phyloP scores from a whole-genome alignment of 1,140 invertebrate genomes.

The Scaptomyza hsui region DNA sequence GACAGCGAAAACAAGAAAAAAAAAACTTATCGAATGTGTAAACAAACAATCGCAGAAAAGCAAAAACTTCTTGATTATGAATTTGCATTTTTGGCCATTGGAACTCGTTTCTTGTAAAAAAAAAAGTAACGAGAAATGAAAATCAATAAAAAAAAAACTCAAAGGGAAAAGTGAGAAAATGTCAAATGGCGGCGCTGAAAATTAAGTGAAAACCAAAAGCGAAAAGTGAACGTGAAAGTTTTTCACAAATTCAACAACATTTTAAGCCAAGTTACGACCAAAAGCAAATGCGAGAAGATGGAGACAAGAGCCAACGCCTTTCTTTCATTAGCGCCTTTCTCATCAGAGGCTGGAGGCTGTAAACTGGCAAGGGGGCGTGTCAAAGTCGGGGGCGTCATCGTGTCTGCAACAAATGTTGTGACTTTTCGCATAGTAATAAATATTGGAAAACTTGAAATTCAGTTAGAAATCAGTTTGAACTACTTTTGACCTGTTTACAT shows the following conservation, averaged over 20 bases:
- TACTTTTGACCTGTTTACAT: neutral
- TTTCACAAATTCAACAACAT: conserved; percentile 47
- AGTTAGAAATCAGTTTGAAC: neutral
- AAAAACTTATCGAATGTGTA: conserved; percentile 51
- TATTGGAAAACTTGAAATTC: too few relatives aligned
- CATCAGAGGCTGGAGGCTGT: neutral
- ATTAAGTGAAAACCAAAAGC: conserved; percentile 48
- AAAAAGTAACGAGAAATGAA: conserved; percentile 61
- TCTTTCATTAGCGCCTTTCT: conserved; percentile 25
- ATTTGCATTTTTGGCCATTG: conserved; percentile 70
- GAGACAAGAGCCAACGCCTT: conserved; percentile 9
- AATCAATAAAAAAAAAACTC: conserved; percentile 63
- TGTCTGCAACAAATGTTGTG: neutral
- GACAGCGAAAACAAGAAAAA: conserved; percentile 62
- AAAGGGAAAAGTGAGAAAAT: conserved; percentile 46
- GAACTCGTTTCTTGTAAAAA: conserved; percentile 34
- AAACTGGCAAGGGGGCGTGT: neutral
- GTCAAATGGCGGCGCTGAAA: conserved; percentile 62
- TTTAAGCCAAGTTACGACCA: conserved; percentile 11
- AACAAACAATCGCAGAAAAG: conserved; percentile 46
- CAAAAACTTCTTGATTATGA: conserved; percentile 62
- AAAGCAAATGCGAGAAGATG: neutral
- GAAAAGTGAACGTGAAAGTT: conserved; percentile 65
- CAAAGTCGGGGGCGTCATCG: neutral
- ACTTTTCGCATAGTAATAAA: too few relatives aligned